Percentiles rank a stretch among this genome's conserved stretches.
Conservation (phyloP, 2,888 invertebrate species). For the Amphipoea lucens region DNA sequence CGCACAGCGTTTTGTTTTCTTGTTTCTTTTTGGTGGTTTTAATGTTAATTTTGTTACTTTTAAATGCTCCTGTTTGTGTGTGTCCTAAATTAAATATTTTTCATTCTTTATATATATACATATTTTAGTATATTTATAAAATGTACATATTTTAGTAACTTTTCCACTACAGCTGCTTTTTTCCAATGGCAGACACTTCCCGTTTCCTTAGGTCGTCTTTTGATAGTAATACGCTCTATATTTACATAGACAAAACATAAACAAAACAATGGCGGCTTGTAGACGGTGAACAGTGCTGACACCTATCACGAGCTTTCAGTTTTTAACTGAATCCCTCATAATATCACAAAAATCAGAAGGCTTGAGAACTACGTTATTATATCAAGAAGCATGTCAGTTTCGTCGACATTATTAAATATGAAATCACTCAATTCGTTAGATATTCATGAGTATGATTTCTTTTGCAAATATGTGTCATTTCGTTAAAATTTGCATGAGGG, state of each 20-base stretch:
- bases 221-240: no score
- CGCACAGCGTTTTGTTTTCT: no score
- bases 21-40: no score
- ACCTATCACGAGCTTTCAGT: not conserved
- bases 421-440: slow-evolving; percentile 73
- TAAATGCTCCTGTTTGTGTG: no score
- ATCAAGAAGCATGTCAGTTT: not conserved
- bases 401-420: slow-evolving; percentile 25
- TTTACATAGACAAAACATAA: no score
- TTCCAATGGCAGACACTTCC: no score
- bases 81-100: no score
- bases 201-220: no score
- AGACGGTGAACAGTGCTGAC: not conserved
- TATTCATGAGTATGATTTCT: slow-evolving; percentile 77
- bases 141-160: not conserved
- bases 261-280: not conserved
- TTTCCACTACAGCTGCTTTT: no score
- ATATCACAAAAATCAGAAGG: not conserved
- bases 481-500: slow-evolving; percentile 48
- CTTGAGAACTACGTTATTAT: not conserved
- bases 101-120: not conserved
- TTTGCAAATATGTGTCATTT: slow-evolving; percentile 68
- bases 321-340: not conserved
- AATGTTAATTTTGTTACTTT: no score
- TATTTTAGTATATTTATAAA: no score